Base-by-base conservation (phyloP, 2,888 invertebrate genomes). In the Spilarctia lutea region DNA sequence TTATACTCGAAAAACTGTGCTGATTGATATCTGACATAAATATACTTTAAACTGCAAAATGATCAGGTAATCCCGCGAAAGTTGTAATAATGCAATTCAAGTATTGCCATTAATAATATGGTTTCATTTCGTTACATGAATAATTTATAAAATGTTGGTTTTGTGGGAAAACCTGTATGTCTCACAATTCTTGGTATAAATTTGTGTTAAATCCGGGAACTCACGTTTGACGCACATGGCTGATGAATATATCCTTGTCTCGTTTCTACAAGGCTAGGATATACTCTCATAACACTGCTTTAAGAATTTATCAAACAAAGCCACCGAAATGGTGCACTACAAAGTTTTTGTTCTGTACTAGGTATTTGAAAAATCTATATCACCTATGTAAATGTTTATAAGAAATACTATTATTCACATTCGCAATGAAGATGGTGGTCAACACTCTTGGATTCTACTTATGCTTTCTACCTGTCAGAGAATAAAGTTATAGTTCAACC, bases 11-110 rank as follows among this genome's bases (percentile, higher is more conserved):
- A 81, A 81, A 85, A 79, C 80, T 74, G 80, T 79, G 74, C 79
- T 81, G 83, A 80, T 83, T 81, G 74, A 80, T 85, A 84, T 82
- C 82, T 83, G 67, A 74, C 68, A 45, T 72, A 66, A 35, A 68
- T 73, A 68, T 66, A 63, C 68, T 73, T 45, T 65, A 66, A 56
- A 56, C 65, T 65, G 35, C 30, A 45, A 18, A 68, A 71, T 75
- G 63, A 52, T 56, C 52, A 52, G 69, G 52, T 65, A 63, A 30
- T 18, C 30, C 18, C 2, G 16, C 18, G 30, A 30, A 63, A 30
- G 60, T 1, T 60, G 27, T 27, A 13, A 27, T 27, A 63, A 13
- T 69, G 39, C 24, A n/a, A 65, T 60, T 45, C 13, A 69, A n/a
- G 18, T 35, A 24, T 65, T 65, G 30, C 69, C 35, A 56, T 66